Conservation (phyloP, 2,797 vertebrate species). For the Pelobates cultripes region DNA sequence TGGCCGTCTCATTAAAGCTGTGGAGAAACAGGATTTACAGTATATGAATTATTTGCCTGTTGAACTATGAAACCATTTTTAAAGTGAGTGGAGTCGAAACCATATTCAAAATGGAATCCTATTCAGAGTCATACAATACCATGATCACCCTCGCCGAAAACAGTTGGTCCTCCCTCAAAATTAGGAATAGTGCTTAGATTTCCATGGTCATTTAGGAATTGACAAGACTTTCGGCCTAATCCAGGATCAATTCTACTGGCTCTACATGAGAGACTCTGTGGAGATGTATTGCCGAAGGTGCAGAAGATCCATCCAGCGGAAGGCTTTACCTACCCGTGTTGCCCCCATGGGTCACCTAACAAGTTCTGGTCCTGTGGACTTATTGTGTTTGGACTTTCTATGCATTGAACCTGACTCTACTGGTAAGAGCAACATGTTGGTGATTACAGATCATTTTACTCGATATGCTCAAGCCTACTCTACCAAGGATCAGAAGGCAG, state of each 20-base stretch:
- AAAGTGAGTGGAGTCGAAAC: not conserved
- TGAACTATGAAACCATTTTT: not conserved
- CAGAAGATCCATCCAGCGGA: not conserved
- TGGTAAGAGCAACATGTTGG: constrained; percentile 7
- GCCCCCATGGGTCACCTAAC: not conserved
- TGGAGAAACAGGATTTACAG: not conserved
- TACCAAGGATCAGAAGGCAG: constrained; percentile 3
- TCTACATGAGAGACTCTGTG: not conserved
- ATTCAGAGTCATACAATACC: constrained; percentile 2
- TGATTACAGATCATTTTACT: constrained; percentile 14
- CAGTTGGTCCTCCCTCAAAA: not conserved
- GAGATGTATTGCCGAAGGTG: not conserved
- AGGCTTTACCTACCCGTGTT: not conserved
- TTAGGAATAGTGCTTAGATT: not conserved
- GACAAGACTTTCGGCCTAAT: not conserved
- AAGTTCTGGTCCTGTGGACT: constrained; percentile 5
- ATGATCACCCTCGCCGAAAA: not conserved
- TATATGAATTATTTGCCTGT: not conserved
- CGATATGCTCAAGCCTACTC: not conserved
- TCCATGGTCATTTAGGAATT: not conserved
- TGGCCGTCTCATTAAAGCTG: not conserved
- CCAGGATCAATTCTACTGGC: not conserved
- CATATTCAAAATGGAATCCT: not conserved
- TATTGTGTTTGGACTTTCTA: constrained; percentile 21
- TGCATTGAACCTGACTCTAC: constrained; percentile 1